Conservation (phyloP, 2,113 vertebrate species). For the Athene cunicularia region DNA sequence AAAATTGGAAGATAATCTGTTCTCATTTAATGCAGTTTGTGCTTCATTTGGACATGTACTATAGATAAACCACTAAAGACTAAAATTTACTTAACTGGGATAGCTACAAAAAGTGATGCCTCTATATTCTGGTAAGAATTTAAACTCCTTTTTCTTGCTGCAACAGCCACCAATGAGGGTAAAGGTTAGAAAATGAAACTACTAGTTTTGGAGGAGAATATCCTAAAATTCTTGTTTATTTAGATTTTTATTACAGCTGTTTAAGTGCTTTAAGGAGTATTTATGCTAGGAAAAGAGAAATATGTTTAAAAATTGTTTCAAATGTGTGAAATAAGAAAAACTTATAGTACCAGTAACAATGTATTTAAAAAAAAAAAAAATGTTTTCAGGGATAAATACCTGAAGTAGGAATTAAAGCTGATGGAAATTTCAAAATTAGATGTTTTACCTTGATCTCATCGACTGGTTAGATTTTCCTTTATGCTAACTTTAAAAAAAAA, state of each 20-base stretch:
- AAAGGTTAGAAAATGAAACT: background rate
- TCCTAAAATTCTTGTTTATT: background rate
- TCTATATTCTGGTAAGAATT: background rate
- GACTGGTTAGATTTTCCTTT: background rate
- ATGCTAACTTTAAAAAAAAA: background rate
- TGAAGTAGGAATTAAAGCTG: background rate
- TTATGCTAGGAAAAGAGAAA: no score
- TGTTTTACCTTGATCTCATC: background rate
- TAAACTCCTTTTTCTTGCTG: background rate
- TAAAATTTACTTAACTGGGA: background rate
- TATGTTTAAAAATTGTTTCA: background rate
- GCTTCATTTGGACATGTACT: background rate
- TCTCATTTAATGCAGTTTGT: background rate
- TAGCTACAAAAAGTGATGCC: background rate
- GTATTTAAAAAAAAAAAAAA: background rate
- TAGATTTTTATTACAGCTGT: background rate
- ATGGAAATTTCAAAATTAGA: background rate
- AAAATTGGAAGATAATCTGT: background rate
- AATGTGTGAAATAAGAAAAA: background rate
- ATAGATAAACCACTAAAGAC: background rate
- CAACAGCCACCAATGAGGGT: rapidly evolving
- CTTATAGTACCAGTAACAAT: rapidly evolving
- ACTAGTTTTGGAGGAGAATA: background rate
- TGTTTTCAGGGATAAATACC: background rate
- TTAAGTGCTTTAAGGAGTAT: background rate